Percentiles rank a stretch among this genome's conserved stretches.
phyloP scores from a whole-genome alignment of 2,113 vertebrate species.

The Salvelinus fontinalis region DNA sequence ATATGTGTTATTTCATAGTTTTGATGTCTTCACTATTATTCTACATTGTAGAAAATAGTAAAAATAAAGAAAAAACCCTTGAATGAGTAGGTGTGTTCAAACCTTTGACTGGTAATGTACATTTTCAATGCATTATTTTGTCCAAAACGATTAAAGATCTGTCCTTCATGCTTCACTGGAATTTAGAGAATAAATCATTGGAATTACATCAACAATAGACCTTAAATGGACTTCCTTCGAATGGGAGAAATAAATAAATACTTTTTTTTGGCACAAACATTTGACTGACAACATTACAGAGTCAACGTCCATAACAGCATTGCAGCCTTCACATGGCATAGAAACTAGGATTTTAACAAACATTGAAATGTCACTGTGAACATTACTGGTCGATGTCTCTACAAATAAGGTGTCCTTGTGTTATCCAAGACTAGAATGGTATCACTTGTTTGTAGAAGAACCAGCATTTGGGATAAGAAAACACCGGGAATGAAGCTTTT shows the following conservation, averaged over 20 bases:
- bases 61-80: too few relatives aligned
- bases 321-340: background rate
- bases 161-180: background rate
- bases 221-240: slow-evolving; percentile 2
- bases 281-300: background rate
- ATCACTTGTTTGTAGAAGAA: background rate
- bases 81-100: too few relatives aligned
- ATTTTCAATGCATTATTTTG: background rate
- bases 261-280: slow-evolving; percentile 12
- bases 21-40: too few relatives aligned
- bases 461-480: background rate
- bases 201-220: slow-evolving; percentile 5
- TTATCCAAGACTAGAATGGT: background rate
- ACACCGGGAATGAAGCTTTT: too few relatives aligned
- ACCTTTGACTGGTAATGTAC: too few relatives aligned
- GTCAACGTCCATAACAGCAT: background rate
- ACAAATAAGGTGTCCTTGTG: background rate
- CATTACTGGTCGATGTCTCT: background rate
- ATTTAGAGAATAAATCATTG: slow-evolving; percentile 27
- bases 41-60: too few relatives aligned
- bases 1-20: too few relatives aligned
- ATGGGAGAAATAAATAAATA: slow-evolving; percentile 34
- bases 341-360: background rate
- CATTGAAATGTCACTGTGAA: background rate
- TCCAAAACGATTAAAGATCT: background rate